Evolutionary conservation across 2,113 vertebrate species (phyloP), one percentile per base, ranked within the genome.

Genomic region (Larimichthys polyactis): DNA sequence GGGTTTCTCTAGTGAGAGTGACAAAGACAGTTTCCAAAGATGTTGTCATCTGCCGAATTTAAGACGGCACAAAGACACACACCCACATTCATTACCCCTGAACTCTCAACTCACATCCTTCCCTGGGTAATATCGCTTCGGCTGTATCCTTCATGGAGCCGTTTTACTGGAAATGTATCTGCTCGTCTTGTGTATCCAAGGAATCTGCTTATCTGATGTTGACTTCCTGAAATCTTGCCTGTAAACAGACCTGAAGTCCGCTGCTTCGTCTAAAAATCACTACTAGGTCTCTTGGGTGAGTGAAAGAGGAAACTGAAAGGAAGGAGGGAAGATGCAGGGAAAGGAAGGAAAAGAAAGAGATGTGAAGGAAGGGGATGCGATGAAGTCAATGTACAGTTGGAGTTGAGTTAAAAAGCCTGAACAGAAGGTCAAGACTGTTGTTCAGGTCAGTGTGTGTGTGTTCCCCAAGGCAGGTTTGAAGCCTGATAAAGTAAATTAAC

Each of bases 151-250:
- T 79, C 32, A 52, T 14, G 52, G 58, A 70, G 73, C 69, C 27
- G 68, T 88, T 82, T 91, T 55, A 64, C 84, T 91, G 82, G 86
- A 92, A 91, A 91, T 86, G 65, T 74, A 90, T 93, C 91, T 89
- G 76, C 83, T 87, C 27, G 65, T 87, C 80, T 91, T 90, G 81
- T 91, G 89, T 93, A 80, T 93, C 75, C 82, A 86, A 92, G 83
- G 90, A 91, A 93, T 91, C 84, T 36, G 65, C 90, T 94, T 93
- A 94, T 94, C 91, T 92, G 90, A 91, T 92, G 85, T 75, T 68
- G 83, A 88, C 87, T 93, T 95, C 91, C 93, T 91, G 90, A 91
- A 81, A 83, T 89, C 78, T 81, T 66, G 82, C 87, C 86, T 63
- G 78, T 91, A 93, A 93, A 93, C 90, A 94, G 88, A 91, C 88